A percentile compares a stretch with the other conserved stretches of the same genome.
Conservation (phyloP, 2,113 vertebrate genomes). For the Ailurus styani region DNA sequence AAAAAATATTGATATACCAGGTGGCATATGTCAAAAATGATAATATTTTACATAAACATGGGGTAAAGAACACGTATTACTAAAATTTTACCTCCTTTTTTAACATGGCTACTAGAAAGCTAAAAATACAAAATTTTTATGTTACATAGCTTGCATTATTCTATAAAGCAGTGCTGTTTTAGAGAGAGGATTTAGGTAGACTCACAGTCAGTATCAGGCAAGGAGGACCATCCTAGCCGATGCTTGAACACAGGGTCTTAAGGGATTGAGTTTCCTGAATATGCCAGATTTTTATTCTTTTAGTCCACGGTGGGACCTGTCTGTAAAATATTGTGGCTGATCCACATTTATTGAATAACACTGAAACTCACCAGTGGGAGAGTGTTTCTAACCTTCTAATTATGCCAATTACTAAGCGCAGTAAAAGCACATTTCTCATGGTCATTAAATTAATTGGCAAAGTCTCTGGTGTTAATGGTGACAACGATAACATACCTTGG, state of each 20-base stretch:
- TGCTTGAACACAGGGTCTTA: neutral
- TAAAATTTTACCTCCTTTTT: neutral
- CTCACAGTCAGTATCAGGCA: neutral
- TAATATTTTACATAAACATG: neutral
- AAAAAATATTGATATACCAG: neutral
- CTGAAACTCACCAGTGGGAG: neutral
- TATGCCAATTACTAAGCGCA: neutral
- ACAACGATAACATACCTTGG: neutral
- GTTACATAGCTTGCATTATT: neutral
- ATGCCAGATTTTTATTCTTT: neutral
- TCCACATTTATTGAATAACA: neutral
- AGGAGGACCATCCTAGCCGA: neutral
- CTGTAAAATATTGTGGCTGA: slow-evolving; percentile 6
- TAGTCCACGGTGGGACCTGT: neutral
- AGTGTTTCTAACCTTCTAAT: neutral
- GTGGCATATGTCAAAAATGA: neutral
- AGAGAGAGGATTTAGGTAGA: neutral
- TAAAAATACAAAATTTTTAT: neutral
- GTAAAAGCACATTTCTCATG: neutral
- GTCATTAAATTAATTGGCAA: neutral
- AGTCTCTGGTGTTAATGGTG: neutral
- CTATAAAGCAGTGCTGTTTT: neutral
- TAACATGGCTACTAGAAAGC: neutral
- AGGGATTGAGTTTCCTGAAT: neutral
- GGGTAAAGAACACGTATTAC: neutral